phyloP scores from a whole-genome alignment of 2,797 vertebrate genomes.

The Notamacropus eugenii region DNA sequence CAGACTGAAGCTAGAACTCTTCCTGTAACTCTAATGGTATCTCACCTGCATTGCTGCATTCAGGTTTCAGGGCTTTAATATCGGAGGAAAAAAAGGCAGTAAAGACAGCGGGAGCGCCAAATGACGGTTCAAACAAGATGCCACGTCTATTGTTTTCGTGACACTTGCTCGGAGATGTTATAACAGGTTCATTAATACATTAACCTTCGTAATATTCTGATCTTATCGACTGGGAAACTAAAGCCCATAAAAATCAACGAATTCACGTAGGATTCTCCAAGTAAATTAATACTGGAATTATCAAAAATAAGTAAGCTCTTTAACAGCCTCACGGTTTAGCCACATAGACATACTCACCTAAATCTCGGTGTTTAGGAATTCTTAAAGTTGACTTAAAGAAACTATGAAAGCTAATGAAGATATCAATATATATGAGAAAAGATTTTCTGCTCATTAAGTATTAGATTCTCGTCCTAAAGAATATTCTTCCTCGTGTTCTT shows the following conservation, averaged over 20 bases:
- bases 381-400: background rate
- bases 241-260: background rate
- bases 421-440: background rate
- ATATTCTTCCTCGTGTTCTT: background rate
- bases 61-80: background rate
- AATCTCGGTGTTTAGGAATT: background rate
- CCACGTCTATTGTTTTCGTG: background rate
- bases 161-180: background rate
- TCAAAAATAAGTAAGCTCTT: background rate
- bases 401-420: background rate
- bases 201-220: background rate
- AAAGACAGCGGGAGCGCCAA: background rate
- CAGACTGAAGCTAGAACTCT: background rate
- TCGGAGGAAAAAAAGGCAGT: background rate
- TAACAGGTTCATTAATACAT: background rate
- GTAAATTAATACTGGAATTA: background rate
- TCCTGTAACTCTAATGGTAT: background rate
- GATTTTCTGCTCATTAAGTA: background rate
- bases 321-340: background rate
- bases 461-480: background rate
- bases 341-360: background rate
- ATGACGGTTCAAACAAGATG: background rate
- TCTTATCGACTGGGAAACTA: background rate
- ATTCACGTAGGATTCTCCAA: background rate
- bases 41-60: background rate